These are phyloP conservation scores for Scaptomyza pallida DNA, from an alignment of 1,140 invertebrate species.

Conservation along the genomic window DNA sequence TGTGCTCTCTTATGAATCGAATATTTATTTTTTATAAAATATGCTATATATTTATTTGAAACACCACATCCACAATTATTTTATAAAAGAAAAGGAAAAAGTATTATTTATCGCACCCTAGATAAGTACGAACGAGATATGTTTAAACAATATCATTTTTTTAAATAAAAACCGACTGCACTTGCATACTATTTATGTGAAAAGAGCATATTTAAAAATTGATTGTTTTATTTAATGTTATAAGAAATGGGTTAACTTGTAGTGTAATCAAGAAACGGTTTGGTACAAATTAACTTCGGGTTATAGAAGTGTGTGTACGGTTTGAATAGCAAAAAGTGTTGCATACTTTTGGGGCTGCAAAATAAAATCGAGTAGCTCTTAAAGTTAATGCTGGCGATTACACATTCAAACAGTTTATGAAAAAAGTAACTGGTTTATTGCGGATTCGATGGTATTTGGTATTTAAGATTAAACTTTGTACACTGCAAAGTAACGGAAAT, in stretches of 20 bases:
- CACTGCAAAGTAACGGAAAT: neutral
- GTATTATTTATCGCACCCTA: conserved; percentile 76
- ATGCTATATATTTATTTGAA: conserved; percentile 70
- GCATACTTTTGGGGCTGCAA: neutral
- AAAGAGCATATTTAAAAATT: conserved; percentile 17
- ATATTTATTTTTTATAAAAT: conserved; percentile 65
- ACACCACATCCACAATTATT: conserved; percentile 41
- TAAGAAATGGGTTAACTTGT: neutral
- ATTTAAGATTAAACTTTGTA: neutral
- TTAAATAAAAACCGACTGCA: conserved; percentile 54
- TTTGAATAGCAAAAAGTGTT: neutral
- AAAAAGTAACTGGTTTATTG: too few relatives aligned
- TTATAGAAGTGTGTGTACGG: neutral
- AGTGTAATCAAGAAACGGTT: neutral
- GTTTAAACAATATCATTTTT: too few relatives aligned
- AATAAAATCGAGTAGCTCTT: neutral
- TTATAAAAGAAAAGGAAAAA: conserved; percentile 47
- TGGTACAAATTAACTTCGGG: too few relatives aligned
- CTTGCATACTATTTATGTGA: conserved; percentile 51
- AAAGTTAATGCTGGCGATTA: neutral
- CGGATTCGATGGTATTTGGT: too few relatives aligned
- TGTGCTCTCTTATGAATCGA: conserved; percentile 48
- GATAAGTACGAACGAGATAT: conserved; percentile 43
- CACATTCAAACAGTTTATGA: too few relatives aligned
- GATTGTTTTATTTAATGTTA: conserved; percentile 4